Evolutionary conservation across 1,140 invertebrate genomes (phyloP).

Genomic region (Triops longicaudatus): DNA sequence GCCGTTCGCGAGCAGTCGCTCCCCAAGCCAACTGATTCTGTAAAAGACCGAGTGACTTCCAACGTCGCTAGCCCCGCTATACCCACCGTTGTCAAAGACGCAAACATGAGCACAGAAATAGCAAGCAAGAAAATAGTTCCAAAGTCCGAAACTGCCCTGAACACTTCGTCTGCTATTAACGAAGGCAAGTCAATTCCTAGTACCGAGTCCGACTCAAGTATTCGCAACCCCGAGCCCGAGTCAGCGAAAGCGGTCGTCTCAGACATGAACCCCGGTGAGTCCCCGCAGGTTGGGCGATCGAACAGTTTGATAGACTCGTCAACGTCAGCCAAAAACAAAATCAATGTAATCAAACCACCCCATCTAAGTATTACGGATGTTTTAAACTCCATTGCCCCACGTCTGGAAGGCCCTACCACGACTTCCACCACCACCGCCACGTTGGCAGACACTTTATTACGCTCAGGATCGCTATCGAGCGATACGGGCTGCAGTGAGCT

Average conservation of each 20-base stretch:
- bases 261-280: not conserved
- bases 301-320: not conserved
- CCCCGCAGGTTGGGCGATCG: not conserved
- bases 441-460: slow-evolving; percentile 19
- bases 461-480: slow-evolving; percentile 33
- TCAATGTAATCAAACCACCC: not conserved
- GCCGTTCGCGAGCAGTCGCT: slow-evolving; percentile 7
- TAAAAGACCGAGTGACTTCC: not conserved
- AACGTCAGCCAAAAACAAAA: not conserved
- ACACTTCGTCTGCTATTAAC: not conserved
- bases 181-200: not conserved
- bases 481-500: slow-evolving; percentile 31
- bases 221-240: not conserved
- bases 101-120: too few relatives aligned
- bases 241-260: not conserved
- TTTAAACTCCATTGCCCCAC: not conserved
- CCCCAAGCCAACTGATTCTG: not conserved
- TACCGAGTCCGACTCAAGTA: not conserved
- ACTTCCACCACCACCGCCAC: not conserved
- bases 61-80: not conserved
- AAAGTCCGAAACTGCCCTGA: too few relatives aligned
- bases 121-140: too few relatives aligned
- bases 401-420: too few relatives aligned
- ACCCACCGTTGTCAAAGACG: not conserved
- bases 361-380: not conserved